These are phyloP conservation scores for Saccopteryx leptura DNA, from an alignment of 2,113 vertebrate species.

Conservation along the genomic window DNA sequence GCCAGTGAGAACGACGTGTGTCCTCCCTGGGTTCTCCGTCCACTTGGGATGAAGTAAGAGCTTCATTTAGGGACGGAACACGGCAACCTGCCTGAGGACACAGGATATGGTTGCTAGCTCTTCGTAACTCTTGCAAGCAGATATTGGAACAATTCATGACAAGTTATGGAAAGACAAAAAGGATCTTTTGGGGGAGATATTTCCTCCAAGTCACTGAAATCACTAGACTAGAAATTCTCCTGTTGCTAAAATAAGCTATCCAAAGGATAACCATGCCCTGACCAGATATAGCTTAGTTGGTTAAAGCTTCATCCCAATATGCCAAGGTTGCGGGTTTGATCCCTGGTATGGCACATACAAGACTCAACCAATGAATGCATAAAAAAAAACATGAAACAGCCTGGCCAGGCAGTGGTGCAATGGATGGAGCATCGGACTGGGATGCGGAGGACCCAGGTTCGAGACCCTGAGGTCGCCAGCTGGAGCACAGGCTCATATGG, in stretches of 20 bases:
- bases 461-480: too few species aligned
- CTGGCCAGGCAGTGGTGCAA: too few species aligned
- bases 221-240: not conserved
- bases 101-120: not conserved
- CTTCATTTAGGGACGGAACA: rapidly evolving
- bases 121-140: not conserved
- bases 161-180: not conserved
- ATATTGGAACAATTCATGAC: not conserved
- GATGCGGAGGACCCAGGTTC: too few species aligned
- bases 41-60: not conserved
- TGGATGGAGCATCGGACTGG: too few species aligned
- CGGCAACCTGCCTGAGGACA: not conserved
- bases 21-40: not conserved
- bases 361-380: too few species aligned
- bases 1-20: not conserved
- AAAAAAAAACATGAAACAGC: too few species aligned
- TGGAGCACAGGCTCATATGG: too few species aligned
- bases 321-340: too few species aligned
- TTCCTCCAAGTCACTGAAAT: not conserved
- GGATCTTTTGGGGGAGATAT: not conserved
- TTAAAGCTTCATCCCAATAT: too few species aligned
- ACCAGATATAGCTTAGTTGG: too few species aligned
- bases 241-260: not conserved
- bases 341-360: too few species aligned
- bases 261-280: not conserved